Evolutionary conservation across 2,888 invertebrate genomes (phyloP), one percentile per base, ranked within the genome.

Genomic region (Tetragonula carbonaria): DNA sequence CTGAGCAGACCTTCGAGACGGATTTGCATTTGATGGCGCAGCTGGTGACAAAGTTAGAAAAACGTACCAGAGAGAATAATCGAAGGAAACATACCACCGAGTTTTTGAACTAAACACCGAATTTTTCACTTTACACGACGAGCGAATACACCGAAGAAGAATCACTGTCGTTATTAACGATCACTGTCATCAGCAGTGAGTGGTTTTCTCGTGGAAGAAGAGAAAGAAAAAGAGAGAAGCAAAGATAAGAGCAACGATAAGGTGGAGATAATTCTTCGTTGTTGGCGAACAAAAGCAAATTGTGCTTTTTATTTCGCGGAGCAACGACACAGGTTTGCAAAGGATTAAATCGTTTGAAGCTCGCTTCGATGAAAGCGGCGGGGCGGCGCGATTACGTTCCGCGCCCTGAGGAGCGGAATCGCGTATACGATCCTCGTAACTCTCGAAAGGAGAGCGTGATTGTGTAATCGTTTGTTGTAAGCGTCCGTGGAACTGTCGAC

Each of bases 391-490:
- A 28, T 28, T 28, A 28, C 28, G 28, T 28, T 28, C 28, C 28
- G 28, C 8, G 55, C 13, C 33, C 45, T 0, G 50, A 53, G 28
- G 50, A 76, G 59, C 33, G 57, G 59, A 76, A 33, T 68, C 59
- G 76, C 73, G 85, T 28, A 3, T 65, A 28, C 57, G 57, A 57
- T 72, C 80, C 16, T 85, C 63, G 62, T 79, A 70, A 11, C 45
- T 65, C 23, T 65, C 23, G 45, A 45, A 62, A 65, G 51, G 66
- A 65, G 38, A 50, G 23, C 45, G 38, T 33, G 55, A 74, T 50
- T 28, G 68, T 16, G 38, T 76, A 68, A 74, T 70, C 75, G 45
- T 57, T 28, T 73, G 45, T 57, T 57, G 79, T 67, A 67, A 45
- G 45, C 45, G 45, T 45, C 63, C 59, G 62, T 72, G 63, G 67